A percentile compares a stretch with the other conserved stretches of the same genome.
Conservation (phyloP, 2,113 vertebrate species). For the Coryphaenoides rupestris region DNA sequence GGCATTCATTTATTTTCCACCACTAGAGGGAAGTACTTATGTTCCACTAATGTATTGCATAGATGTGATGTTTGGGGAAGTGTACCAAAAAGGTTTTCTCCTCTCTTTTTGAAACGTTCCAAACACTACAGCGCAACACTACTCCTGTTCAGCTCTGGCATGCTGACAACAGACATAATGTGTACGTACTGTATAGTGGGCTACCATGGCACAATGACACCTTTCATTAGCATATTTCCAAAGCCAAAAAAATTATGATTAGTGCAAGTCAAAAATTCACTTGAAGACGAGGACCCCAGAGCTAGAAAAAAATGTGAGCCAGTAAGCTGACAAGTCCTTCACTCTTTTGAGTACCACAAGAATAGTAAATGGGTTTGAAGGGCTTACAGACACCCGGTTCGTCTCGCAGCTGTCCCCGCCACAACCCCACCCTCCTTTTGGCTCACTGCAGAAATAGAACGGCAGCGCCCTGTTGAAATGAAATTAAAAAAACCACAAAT, state of each 20-base stretch:
- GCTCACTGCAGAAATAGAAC: conserved; percentile 34
- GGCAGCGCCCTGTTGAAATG: conserved; percentile 30
- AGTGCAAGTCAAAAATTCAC: conserved; percentile 12
- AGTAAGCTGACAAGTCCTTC: conserved; percentile 7
- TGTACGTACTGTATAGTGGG: no score
- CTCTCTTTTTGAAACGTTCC: no score
- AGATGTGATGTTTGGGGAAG: no score
- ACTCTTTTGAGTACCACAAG: conserved; percentile 6
- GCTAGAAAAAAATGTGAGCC: conserved; percentile 2
- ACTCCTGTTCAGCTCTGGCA: no score
- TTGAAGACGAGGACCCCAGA: conserved; percentile 16
- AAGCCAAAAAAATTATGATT: neutral
- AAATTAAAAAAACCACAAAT: conserved; percentile 47
- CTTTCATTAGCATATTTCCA: neutral
- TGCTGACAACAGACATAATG: no score
- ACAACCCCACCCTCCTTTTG: conserved; percentile 39
- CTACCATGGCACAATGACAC: no score
- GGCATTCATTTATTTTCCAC: no score
- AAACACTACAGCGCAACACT: no score
- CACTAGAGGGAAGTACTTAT: no score
- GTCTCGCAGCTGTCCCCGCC: conserved; percentile 25
- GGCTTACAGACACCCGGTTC: conserved; percentile 6
- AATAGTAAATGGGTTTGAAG: conserved; percentile 10
- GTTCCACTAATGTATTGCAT: no score
- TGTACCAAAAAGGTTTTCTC: no score